A percentile compares a stretch with the other conserved stretches of the same genome.
These are phyloP conservation scores for Archocentrus centrarchus DNA, from an alignment of 2,113 vertebrate genomes.

Conservation along the genomic window DNA sequence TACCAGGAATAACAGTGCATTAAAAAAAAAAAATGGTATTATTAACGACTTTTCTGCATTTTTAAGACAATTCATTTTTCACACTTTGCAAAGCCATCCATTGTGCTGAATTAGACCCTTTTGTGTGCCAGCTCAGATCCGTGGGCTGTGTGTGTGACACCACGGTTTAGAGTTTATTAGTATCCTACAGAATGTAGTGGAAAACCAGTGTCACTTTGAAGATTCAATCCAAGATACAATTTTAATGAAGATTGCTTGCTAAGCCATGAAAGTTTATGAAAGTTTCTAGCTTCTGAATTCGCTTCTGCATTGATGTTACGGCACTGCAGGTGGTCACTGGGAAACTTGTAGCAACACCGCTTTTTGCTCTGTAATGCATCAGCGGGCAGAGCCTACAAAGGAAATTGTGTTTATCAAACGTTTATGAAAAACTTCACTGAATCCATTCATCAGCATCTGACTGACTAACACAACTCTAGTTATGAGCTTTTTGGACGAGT, in stretches of 20 bases:
- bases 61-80: slow-evolving; percentile 11
- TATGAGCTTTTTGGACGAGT: slow-evolving; percentile 17
- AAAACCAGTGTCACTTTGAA: slow-evolving; percentile 3
- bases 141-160: not conserved
- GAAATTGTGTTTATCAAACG: slow-evolving; percentile 6
- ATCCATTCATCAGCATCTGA: slow-evolving; percentile 14
- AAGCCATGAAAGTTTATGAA: not conserved
- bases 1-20: no score
- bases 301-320: slow-evolving; percentile 1
- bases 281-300: not conserved
- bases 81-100: slow-evolving; percentile 12
- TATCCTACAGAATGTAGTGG: not conserved
- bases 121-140: not conserved
- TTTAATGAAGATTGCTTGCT: not conserved
- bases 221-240: slow-evolving; percentile 7
- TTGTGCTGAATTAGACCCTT: slow-evolving; percentile 2
- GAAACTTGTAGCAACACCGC: slow-evolving; percentile 2
- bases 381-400: slow-evolving; percentile 12
- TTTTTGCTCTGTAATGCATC: not conserved
- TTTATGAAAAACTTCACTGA: slow-evolving; percentile 12
- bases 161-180: not conserved
- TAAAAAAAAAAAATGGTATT: not conserved
- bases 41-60: slow-evolving; percentile 2
- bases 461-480: not conserved
- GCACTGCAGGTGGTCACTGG: slow-evolving; percentile 12